Conservation (phyloP, 2,113 vertebrate genomes). For the Coreoperca whiteheadi region DNA sequence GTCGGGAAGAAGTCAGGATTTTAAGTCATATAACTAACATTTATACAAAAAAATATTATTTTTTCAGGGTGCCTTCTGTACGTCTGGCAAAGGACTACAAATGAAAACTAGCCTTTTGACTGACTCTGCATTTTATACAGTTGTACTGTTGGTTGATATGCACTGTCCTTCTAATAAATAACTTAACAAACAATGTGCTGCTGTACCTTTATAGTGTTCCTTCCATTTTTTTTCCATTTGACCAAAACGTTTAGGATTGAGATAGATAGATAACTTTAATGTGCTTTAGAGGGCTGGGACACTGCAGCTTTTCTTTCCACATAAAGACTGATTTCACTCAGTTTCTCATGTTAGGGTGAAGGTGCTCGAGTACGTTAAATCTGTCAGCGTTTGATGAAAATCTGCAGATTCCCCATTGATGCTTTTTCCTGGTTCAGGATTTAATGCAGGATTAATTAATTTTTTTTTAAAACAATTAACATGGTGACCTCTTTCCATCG, state of each 20-base stretch:
- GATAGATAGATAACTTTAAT: background rate
- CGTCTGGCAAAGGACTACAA: no score
- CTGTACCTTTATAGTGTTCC: background rate
- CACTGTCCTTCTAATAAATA: no score
- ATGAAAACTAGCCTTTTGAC: no score
- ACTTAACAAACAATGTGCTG: background rate
- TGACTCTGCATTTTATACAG: no score
- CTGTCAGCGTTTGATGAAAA: conserved; percentile 13
- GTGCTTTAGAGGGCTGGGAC: background rate
- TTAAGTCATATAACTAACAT: background rate
- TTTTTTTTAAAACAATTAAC: background rate
- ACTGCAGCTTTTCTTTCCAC: conserved; percentile 14
- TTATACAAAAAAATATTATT: background rate
- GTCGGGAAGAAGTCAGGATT: background rate
- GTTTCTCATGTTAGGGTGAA: background rate
- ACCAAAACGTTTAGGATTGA: background rate
- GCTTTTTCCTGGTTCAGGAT: background rate
- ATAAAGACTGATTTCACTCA: conserved; percentile 8
- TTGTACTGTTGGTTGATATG: no score
- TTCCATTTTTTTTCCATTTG: background rate
- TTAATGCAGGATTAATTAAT: background rate
- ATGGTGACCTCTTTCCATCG: background rate
- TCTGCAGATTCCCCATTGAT: background rate
- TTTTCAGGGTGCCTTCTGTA: no score
- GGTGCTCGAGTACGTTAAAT: background rate